Evolutionary conservation across 2,888 invertebrate genomes (phyloP), one percentile per base, ranked within the genome.

Genomic region (Blomia tropicalis): DNA sequence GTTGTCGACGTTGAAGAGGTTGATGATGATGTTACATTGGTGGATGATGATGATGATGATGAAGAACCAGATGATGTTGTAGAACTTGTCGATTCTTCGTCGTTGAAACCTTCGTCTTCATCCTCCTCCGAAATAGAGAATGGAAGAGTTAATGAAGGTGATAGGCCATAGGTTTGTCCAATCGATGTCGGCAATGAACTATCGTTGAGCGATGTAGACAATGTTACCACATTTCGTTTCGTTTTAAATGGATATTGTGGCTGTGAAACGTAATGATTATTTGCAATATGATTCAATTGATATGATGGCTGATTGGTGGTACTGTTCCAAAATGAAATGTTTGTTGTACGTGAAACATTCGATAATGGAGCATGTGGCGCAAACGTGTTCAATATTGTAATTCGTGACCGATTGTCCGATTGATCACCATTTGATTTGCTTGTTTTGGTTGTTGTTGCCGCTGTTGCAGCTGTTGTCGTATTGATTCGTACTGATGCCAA

Each of bases 51-150:
- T n/a, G n/a, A n/a, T n/a, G n/a, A n/a, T n/a, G n/a, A n/a, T 14
- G 51, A 47, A 7, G 51, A 47, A n/a, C 41, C n/a, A 27, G 11
- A 14, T 7, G 51, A 25, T 11, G 7, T 47, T 11, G 11, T 25
- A n/a, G n/a, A n/a, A n/a, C n/a, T n/a, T n/a, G n/a, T n/a, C n/a
- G n/a, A n/a, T n/a, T 22, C 22, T n/a, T 47, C 51, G 7, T 47
- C 51, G 22, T 47, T 47, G 51, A 47, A 47, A n/a, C 51, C 51
- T 27, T 47, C 51, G 51, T 47, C 51, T 27, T 47, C 51, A 11
- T 47, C 51, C 51, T 47, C 51, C 22, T 47, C 51, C 7, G 51
- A 47, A n/a, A 47, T 47, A 11, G 23, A 25, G 51, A 11, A 47
- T 17, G 36, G 36, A 36, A 36, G 17, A 17, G 36, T 7, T 17